Evolutionary conservation across 2,113 vertebrate species (phyloP), one percentile per base, ranked within the genome.

Genomic region (Cynopterus brachyotis): DNA sequence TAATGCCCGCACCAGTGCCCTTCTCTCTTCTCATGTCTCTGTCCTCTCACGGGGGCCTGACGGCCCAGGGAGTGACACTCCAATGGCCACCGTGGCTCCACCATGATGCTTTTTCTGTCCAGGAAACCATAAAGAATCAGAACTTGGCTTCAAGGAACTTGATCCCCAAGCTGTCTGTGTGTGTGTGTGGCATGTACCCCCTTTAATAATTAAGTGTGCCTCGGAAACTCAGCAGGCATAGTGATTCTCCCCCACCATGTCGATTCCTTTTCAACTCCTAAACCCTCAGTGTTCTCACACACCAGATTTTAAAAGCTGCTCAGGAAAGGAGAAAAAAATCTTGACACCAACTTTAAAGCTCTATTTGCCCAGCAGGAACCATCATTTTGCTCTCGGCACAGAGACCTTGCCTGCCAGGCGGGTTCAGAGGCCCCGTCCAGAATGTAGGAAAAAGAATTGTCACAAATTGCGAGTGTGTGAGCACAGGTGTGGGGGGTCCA

Each of bases 221-320:
- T 79, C 79, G 87, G 83, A 96, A 95, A 53, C 78, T 50, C 80
- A 26, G 37, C 57, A 92, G 95, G 80, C 64, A 75, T 5, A 0
- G n/a, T 22, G 70, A 79, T 50, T 50, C 15, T n/a, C 15, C 40
- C 86, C 28, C 32, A 47, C 82, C 32, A 9, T 26, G 84, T 69
- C 89, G 73, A 42, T 66, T 80, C 42, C 32, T 70, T 84, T 97
- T 84, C 66, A 24, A 69, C 94, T 64, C 76, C 53, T 76, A 59
- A 89, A 42, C 42, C 91, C 45, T 95, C 59, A 28, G 50, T 35
- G 13, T 42, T 89, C 55, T n/a, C 55, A 85, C 86, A 72, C 57
- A 59, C 17, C 57, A 59, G 91, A 24, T 76, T 86, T 85, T 96
- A 10, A 80, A 96, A 96, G 80, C 95, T 94, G 66, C 75, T 88